These are phyloP conservation scores for Callyntrura guangdongensis DNA, from an alignment of 2,888 invertebrate species.

Conservation along the genomic window DNA sequence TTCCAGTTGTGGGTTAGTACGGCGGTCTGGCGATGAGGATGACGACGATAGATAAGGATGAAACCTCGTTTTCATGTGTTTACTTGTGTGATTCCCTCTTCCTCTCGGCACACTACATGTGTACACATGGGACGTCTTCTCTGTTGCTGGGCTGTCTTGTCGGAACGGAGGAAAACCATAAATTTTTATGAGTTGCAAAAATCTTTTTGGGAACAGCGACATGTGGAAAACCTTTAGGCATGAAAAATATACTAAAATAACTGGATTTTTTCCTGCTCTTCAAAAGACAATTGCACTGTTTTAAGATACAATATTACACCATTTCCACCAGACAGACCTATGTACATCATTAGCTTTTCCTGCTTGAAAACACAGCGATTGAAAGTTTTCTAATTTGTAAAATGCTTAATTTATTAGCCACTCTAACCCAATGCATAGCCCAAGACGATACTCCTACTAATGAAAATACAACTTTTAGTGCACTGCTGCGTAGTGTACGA, in stretches of 20 bases:
- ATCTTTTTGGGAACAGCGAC: neutral
- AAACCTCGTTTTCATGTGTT: conserved; percentile 7
- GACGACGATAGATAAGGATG: conserved; percentile 1
- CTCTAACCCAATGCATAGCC: neutral
- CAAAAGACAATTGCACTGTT: neutral
- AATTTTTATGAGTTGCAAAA: conserved; percentile 51
- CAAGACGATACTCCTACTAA: too few relatives aligned
- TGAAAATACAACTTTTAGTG: too few relatives aligned
- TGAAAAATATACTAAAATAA: conserved; percentile 21
- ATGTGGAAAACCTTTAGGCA: conserved; percentile 10
- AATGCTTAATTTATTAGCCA: neutral
- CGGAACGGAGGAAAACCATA: conserved; percentile 35
- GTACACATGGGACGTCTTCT: neutral
- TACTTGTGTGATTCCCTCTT: neutral
- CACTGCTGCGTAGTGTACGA: too few relatives aligned
- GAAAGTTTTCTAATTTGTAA: conserved; percentile 14
- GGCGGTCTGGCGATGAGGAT: neutral
- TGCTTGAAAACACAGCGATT: neutral
- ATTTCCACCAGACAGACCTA: neutral
- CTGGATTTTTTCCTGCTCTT: neutral
- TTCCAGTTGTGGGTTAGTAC: conserved; percentile 68
- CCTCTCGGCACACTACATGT: neutral
- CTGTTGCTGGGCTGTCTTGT: neutral
- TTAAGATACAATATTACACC: conserved; percentile 27
- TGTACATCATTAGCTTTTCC: neutral